Conservation (phyloP, 2,797 vertebrate species). For the Hemibagrus guttatus region DNA sequence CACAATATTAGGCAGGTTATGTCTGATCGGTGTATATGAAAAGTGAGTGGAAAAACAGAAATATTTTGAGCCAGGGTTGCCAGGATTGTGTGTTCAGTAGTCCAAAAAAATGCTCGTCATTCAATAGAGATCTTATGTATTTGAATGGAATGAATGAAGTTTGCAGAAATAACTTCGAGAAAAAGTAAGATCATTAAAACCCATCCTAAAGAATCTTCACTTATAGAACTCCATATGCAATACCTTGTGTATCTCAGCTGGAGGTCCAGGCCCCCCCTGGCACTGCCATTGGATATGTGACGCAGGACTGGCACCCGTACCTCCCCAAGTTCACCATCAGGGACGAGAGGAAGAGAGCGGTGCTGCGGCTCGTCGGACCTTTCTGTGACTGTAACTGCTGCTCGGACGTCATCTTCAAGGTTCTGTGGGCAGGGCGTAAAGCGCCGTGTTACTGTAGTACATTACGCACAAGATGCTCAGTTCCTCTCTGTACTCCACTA, state of each 20-base stretch:
- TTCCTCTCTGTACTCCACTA: background rate
- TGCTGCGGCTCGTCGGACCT: conserved; percentile 75
- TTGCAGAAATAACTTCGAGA: too few species aligned
- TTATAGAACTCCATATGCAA: background rate
- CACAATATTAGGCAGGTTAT: too few species aligned
- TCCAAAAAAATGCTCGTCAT: too few species aligned
- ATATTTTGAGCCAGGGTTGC: too few species aligned
- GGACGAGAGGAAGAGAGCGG: conserved; percentile 67
- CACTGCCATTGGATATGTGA: conserved; percentile 73
- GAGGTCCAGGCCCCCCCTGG: conserved; percentile 82
- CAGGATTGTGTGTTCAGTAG: too few species aligned
- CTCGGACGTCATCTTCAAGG: conserved; percentile 80
- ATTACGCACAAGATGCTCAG: background rate
- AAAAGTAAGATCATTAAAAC: too few species aligned
- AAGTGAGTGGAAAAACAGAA: too few species aligned
- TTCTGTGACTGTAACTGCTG: conserved; percentile 76
- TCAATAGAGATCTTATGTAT: too few species aligned
- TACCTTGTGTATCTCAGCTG: conserved; percentile 65
- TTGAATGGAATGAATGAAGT: too few species aligned
- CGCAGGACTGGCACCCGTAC: conserved; percentile 78
- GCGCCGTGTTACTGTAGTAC: background rate
- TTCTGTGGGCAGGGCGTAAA: conserved; percentile 50
- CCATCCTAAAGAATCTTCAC: background rate
- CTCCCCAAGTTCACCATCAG: conserved; percentile 79
- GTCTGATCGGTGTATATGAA: too few species aligned